These are phyloP conservation scores for Oncorhynchus kisutch DNA, from an alignment of 2,113 vertebrate genomes.

Conservation along the genomic window DNA sequence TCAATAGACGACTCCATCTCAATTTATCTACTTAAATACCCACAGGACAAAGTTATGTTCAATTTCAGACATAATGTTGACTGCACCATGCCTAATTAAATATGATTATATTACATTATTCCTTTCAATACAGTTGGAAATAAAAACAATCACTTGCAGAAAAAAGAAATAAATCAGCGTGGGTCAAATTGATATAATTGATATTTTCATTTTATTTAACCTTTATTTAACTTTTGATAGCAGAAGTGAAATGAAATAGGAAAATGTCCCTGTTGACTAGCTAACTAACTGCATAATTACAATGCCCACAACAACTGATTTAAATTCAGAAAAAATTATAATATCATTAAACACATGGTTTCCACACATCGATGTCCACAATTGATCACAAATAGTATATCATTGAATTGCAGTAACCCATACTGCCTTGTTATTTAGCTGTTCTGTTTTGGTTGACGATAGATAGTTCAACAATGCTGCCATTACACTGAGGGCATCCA, in stretches of 20 bases:
- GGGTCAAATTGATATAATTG: not conserved
- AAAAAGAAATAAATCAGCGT: accelerated
- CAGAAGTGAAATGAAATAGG: not conserved
- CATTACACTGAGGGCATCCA: not conserved
- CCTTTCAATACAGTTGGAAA: not conserved
- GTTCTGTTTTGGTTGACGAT: not conserved
- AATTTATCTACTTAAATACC: not conserved
- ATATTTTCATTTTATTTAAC: no score
- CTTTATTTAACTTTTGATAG: not conserved
- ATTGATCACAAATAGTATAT: conserved; percentile 11
- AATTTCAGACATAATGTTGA: no score
- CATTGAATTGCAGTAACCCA: not conserved
- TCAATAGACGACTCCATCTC: not conserved
- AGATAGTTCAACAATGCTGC: not conserved
- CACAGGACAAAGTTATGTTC: not conserved
- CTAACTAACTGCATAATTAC: conserved; percentile 35
- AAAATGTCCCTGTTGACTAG: conserved; percentile 21
- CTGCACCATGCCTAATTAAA: not conserved
- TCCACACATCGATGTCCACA: conserved; percentile 27
- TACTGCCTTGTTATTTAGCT: not conserved
- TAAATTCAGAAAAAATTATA: conserved; percentile 11
- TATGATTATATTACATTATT: not conserved
- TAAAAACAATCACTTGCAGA: not conserved
- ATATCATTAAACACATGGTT: conserved; percentile 2
- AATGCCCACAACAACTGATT: conserved; percentile 26